Evolutionary conservation across 2,888 invertebrate species (phyloP).

Genomic region (Melanophora roralis): DNA sequence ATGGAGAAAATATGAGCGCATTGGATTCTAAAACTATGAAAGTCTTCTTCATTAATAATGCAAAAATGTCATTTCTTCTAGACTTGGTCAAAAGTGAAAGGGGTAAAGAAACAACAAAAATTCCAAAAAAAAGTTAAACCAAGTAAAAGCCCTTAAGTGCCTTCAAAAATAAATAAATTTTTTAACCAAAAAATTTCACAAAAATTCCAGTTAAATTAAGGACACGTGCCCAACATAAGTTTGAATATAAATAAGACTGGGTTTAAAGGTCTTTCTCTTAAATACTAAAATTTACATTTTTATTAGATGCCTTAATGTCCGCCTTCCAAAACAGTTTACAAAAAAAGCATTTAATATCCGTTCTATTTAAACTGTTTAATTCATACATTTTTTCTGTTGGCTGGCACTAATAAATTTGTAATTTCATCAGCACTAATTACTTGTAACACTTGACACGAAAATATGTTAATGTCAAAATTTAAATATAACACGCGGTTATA

Average conservation of each 20-base stretch:
- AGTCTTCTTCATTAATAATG: constrained; percentile 28
- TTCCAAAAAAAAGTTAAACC: not conserved
- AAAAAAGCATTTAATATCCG: no score
- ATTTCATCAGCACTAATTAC: constrained; percentile 41
- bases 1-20: constrained; percentile 35
- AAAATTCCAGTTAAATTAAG: not conserved
- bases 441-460: constrained; percentile 34
- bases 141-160: constrained; percentile 40
- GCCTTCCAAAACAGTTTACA: not conserved
- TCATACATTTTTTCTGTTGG: not conserved
- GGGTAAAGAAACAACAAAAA: not conserved
- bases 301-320: constrained; percentile 37
- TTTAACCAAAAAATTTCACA: not conserved
- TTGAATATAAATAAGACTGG: not conserved
- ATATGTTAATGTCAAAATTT: constrained; percentile 59
- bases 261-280: not conserved
- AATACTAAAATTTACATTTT: constrained; percentile 29
- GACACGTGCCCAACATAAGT: constrained; percentile 46
- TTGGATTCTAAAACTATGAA: constrained; percentile 21
- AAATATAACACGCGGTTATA: constrained; percentile 8
- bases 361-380: no score
- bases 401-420: constrained; percentile 29
- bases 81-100: not conserved
- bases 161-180: no score
- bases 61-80: constrained; percentile 16